A percentile compares a stretch with the other conserved stretches of the same genome.
phyloP scores from a whole-genome alignment of 2,113 vertebrate genomes.

The Carassius auratus region DNA sequence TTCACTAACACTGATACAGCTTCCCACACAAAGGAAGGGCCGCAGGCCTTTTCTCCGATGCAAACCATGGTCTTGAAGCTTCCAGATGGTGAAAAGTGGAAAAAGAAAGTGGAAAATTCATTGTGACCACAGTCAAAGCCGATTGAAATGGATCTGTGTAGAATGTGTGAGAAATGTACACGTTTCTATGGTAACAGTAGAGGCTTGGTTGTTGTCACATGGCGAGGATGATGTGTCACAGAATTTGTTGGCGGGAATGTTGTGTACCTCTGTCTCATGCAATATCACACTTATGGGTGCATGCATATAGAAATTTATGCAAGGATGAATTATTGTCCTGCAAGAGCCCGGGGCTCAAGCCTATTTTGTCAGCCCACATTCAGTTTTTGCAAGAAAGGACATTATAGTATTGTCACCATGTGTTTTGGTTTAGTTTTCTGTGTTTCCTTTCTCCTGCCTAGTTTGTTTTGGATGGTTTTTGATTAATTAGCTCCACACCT shows the following conservation, averaged over 20 bases:
- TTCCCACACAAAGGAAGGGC: neutral
- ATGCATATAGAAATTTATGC: conserved; percentile 1
- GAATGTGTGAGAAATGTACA: neutral
- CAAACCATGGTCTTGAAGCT: neutral
- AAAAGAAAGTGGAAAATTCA: conserved; percentile 16
- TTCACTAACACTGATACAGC: neutral
- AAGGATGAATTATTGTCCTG: conserved; percentile 9
- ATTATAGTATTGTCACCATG: too few relatives aligned
- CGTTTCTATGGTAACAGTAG: neutral
- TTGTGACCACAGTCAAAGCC: conserved; percentile 27
- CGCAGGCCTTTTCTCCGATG: conserved; percentile 7
- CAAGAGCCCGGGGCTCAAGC: neutral
- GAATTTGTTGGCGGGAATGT: neutral
- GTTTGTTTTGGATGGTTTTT: too few relatives aligned
- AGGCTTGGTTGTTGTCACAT: conserved; percentile 22
- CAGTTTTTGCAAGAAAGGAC: neutral
- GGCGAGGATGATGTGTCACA: conserved; percentile 3
- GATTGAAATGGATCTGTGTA: neutral
- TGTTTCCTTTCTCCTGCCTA: too few relatives aligned
- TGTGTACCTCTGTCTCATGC: neutral
- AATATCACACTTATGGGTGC: neutral
- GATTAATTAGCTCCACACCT: too few relatives aligned
- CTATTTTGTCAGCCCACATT: neutral
- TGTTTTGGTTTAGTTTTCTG: too few relatives aligned
- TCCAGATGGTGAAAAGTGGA: conserved; percentile 12